Base-by-base conservation (phyloP, 1,140 invertebrate species). In the Pseudomyrmex pallidus region DNA sequence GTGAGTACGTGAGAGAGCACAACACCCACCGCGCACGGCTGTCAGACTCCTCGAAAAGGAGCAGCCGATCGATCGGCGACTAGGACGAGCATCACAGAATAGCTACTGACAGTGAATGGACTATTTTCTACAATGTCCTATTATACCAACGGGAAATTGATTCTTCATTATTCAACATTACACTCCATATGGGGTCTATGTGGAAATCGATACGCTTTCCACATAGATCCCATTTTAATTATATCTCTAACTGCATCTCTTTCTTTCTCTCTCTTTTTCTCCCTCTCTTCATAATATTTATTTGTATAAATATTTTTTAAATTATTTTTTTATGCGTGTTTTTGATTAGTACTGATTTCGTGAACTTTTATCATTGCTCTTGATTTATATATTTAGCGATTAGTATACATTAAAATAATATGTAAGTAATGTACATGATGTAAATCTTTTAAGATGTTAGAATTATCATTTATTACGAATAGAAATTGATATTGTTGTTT, bases 1-100 rank as follows among this genome's bases (percentile, higher is more conserved):
- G 66, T 72, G 46, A 74, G 73, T 63, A 74, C 59, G 73, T 48
- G 76, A 70, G 76, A 80, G 76, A 46, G 20, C 76, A 48, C 50
- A 46, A 35, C 35, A 35, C 35, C 7, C 35, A 35, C 35, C 76
- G 44, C 25, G n/a, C 48, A 54, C 25, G 46, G 62, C 66, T 72
- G 66, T 80, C 76, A 59, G 64, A 10, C 66, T 80, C 54, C 54
- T 82, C 20, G 78, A 82, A 74, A 73, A 73, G 70, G 72, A 82
- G 50, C 78, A 64, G 57, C 17, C 78, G 48, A 82, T 82, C 78
- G 78, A 82, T 74, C 57, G 70, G 70, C 64, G 22, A 59, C 63
- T 20, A 78, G 35, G 62, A 64, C 73, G 61, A 48, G 50, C 13
- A 46, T 25, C 59, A 50, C 17, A 25, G 52, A 46, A 46, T n/a